These are phyloP conservation scores for Psilopogon haemacephalus DNA, from an alignment of 2,113 vertebrate genomes.

Conservation along the genomic window DNA sequence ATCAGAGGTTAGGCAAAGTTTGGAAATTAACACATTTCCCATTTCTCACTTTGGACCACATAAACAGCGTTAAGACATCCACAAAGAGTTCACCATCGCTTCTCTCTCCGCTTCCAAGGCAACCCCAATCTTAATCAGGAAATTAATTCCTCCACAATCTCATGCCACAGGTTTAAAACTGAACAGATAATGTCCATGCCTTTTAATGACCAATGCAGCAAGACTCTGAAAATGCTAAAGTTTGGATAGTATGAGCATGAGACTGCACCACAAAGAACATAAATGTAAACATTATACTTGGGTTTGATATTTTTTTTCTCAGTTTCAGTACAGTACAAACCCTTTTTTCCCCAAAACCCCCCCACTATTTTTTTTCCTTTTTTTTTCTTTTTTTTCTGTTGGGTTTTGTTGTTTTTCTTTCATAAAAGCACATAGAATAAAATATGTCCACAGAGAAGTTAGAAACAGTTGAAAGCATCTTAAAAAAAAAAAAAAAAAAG, in stretches of 20 bases:
- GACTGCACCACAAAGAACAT: slow-evolving; percentile 23
- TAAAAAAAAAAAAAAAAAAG: not conserved
- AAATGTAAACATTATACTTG: slow-evolving; percentile 55
- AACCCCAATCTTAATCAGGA: not conserved
- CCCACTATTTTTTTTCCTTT: not conserved
- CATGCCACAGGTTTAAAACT: not conserved
- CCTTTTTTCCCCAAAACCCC: not conserved
- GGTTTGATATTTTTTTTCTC: not conserved
- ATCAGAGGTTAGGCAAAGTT: not conserved
- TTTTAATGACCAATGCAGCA: not conserved
- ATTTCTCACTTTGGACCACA: slow-evolving; percentile 26
- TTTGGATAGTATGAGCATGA: not conserved
- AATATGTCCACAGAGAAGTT: slow-evolving; percentile 60
- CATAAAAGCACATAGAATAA: slow-evolving; percentile 58
- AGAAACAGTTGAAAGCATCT: slow-evolving; percentile 53
- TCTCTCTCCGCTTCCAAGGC: not conserved
- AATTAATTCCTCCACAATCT: not conserved
- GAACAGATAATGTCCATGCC: not conserved
- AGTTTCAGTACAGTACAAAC: slow-evolving; percentile 9
- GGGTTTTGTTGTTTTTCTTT: not conserved
- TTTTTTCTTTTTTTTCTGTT: not conserved
- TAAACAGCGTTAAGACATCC: not conserved
- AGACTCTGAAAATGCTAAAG: not conserved
- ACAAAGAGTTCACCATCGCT: not conserved
- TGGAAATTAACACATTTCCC: not conserved